phyloP scores from a whole-genome alignment of 2,113 vertebrate species.

The Boulengeromyrus knoepffleri region DNA sequence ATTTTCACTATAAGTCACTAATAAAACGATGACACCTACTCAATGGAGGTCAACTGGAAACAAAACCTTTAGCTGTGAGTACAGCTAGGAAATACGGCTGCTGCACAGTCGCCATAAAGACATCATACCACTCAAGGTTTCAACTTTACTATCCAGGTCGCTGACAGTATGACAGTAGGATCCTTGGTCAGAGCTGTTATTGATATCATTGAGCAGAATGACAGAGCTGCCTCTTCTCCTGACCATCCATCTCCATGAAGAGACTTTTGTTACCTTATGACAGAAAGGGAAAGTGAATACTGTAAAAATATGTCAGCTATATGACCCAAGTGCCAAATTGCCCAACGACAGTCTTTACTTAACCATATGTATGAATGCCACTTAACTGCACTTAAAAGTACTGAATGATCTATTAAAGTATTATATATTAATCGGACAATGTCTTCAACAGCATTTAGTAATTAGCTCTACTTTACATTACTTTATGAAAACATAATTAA shows the following conservation, averaged over 20 bases:
- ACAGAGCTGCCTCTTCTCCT: conserved; percentile 9
- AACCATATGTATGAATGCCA: not conserved
- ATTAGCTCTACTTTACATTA: not conserved
- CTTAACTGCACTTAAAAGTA: not conserved
- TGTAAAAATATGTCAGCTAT: not conserved
- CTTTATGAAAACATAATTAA: not conserved
- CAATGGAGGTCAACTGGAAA: not conserved
- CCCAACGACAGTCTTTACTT: not conserved
- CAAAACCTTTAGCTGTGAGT: not conserved
- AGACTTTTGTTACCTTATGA: not conserved
- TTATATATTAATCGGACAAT: not conserved
- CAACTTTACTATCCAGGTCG: not conserved
- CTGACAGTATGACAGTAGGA: conserved; percentile 7
- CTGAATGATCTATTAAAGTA: not conserved
- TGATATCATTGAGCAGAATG: conserved; percentile 22
- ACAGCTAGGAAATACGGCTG: not conserved
- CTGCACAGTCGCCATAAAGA: not conserved
- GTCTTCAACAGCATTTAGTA: not conserved
- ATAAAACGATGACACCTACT: not conserved
- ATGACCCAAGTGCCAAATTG: not conserved
- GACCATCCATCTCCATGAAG: conserved; percentile 12
- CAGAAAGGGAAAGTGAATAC: not conserved
- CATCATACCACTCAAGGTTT: not conserved
- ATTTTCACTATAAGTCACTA: not conserved
- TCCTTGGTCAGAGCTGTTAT: conserved; percentile 11